phyloP scores from a whole-genome alignment of 2,113 vertebrate genomes.

The Oreochromis aureus region DNA sequence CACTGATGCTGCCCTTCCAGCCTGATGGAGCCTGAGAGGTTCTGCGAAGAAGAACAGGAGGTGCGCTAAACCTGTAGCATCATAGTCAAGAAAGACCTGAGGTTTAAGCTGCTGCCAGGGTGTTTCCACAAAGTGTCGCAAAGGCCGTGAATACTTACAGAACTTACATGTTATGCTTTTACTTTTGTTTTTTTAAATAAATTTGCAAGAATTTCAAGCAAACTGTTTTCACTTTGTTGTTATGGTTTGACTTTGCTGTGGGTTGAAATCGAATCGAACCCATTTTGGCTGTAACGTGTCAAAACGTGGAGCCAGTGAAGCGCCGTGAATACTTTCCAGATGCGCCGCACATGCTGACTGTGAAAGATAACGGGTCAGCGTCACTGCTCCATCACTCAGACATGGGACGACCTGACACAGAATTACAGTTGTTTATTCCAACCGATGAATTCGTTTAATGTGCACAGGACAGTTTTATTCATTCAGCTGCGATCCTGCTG shows the following conservation, averaged over 20 bases:
- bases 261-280: neutral
- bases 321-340: neutral
- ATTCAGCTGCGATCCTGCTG: neutral
- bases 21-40: neutral
- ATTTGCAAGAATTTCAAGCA: neutral
- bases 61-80: neutral
- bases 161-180: neutral
- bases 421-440: neutral
- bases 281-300: rapidly evolving
- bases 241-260: rapidly evolving
- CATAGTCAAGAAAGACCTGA: neutral
- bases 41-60: neutral
- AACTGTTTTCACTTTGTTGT: rapidly evolving
- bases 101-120: neutral
- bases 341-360: neutral
- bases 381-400: neutral
- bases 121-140: neutral
- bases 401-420: neutral
- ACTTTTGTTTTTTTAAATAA: neutral
- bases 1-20: rapidly evolving
- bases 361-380: neutral
- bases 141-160: neutral
- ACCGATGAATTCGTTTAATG: neutral
- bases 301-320: neutral
- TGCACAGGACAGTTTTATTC: neutral